phyloP scores from a whole-genome alignment of 2,113 vertebrate genomes.

The Pavo muticus region DNA sequence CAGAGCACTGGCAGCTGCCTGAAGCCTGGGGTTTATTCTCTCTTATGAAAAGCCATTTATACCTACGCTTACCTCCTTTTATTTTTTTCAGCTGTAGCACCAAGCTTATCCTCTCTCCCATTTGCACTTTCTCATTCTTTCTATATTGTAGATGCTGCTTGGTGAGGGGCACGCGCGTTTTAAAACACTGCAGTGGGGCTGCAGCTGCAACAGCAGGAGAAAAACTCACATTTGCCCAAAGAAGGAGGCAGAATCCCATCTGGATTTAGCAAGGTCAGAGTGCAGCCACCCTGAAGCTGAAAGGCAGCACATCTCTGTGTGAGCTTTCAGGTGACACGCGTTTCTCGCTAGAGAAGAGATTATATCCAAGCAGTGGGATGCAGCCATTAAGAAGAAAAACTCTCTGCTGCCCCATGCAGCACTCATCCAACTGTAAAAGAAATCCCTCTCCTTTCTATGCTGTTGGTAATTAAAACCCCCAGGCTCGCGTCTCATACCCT shows the following conservation, averaged over 20 bases:
- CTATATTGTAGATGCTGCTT: neutral
- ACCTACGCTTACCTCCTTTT: neutral
- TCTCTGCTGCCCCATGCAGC: neutral
- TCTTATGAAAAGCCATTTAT: neutral
- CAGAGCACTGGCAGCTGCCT: slow-evolving; percentile 22
- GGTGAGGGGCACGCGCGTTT: fast-evolving
- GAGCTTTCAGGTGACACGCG: neutral
- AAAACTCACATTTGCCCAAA: neutral
- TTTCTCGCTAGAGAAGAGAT: slow-evolving; percentile 4
- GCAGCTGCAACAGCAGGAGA: neutral
- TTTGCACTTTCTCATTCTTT: neutral
- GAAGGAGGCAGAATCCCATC: fast-evolving
- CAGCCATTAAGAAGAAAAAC: neutral
- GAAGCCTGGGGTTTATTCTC: neutral
- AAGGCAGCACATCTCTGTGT: neutral
- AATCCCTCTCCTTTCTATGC: neutral
- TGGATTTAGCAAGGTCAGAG: neutral
- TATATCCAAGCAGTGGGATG: slow-evolving; percentile 4
- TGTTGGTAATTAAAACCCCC: neutral
- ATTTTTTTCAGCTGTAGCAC: neutral
- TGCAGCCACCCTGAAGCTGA: neutral
- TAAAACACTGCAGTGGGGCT: fast-evolving
- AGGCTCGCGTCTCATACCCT: neutral
- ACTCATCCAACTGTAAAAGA: slow-evolving; percentile 19
- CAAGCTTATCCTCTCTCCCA: neutral